Evolutionary conservation across 2,113 vertebrate genomes (phyloP).

Genomic region (Hemicordylus capensis): DNA sequence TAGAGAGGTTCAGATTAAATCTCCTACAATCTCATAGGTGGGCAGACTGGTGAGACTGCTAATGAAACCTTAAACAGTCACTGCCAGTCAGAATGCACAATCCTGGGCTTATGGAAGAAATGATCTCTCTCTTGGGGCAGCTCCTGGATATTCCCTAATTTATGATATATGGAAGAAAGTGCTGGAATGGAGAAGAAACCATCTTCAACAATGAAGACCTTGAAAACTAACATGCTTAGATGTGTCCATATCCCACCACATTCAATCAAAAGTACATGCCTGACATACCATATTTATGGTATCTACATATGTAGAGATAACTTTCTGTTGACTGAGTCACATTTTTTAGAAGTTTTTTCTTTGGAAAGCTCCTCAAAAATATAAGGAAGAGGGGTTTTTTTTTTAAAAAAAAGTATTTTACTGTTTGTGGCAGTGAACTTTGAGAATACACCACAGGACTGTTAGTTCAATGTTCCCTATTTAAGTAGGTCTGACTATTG

Average conservation of each 20-base stretch:
- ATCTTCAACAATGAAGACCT: neutral
- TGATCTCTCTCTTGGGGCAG: neutral
- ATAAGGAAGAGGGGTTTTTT: neutral
- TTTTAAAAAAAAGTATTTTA: neutral
- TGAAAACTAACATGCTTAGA: neutral
- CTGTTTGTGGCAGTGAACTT: neutral
- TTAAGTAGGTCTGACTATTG: neutral
- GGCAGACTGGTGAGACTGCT: neutral
- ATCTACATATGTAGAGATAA: rapidly evolving
- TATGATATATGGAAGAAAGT: neutral
- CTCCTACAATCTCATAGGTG: neutral
- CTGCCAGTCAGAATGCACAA: no score
- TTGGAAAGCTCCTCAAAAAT: neutral
- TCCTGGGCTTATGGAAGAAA: neutral
- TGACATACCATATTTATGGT: neutral
- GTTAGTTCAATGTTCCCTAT: neutral
- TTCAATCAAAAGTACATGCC: neutral
- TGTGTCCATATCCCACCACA: neutral
- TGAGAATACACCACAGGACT: neutral
- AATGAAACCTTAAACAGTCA: neutral
- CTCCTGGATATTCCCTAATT: neutral
- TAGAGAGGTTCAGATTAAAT: neutral
- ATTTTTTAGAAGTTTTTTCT: neutral
- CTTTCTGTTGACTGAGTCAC: neutral
- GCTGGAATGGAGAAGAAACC: neutral